Evolutionary conservation across 2,797 vertebrate species (phyloP).

Genomic region (Orestias chungarensis): DNA sequence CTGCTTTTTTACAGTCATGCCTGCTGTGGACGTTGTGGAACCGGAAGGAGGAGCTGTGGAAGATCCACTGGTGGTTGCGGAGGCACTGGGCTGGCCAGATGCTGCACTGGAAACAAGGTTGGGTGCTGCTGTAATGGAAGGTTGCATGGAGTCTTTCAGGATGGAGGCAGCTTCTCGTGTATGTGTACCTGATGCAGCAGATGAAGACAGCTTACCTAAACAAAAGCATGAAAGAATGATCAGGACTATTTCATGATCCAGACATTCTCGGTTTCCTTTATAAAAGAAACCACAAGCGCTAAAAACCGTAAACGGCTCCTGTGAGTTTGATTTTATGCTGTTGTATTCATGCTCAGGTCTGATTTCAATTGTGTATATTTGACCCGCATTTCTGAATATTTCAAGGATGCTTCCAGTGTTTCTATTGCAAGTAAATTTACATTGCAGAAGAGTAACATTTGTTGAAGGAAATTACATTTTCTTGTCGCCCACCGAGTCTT

Average conservation of each 20-base stretch:
- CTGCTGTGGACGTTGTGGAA: constrained; percentile 47
- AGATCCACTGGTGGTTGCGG: constrained; percentile 77
- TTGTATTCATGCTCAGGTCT: not conserved
- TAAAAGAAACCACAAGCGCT: too few relatives aligned
- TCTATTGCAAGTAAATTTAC: not conserved
- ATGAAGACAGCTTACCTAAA: constrained; percentile 85
- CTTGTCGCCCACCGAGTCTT: not conserved
- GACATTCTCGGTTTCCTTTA: constrained; percentile 1
- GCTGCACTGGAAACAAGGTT: constrained; percentile 75
- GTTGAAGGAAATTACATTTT: not conserved
- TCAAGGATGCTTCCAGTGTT: not conserved
- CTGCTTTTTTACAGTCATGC: constrained; percentile 90
- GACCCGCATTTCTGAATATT: not conserved
- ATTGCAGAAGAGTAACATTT: not conserved
- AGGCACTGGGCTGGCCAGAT: constrained; percentile 64
- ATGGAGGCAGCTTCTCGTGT: constrained; percentile 75
- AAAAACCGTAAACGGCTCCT: not conserved
- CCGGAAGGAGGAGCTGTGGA: constrained; percentile 53
- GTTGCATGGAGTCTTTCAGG: constrained; percentile 78
- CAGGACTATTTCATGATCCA: not conserved
- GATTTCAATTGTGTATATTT: not conserved
- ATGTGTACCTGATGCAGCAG: constrained; percentile 78
- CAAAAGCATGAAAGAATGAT: constrained; percentile 17
- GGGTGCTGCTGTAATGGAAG: constrained; percentile 74
- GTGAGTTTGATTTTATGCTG: not conserved